Evolutionary conservation across 2,888 invertebrate genomes (phyloP).

Genomic region (Lycocerus yunnanus): DNA sequence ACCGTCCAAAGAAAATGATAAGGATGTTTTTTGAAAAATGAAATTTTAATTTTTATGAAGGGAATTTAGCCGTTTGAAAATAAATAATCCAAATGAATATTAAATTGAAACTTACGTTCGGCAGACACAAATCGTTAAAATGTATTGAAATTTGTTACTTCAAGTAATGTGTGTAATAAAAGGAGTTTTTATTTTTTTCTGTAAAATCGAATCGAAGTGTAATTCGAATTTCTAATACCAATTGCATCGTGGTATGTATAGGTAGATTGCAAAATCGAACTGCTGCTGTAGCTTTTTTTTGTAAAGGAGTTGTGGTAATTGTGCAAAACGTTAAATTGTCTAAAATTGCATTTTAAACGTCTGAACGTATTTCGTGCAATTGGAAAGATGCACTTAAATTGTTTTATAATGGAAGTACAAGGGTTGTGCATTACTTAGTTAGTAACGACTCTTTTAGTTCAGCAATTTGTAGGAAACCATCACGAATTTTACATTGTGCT

Average conservation of each 20-base stretch:
- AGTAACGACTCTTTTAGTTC: not conserved
- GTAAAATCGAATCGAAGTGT: not conserved
- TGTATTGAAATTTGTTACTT: too few relatives aligned
- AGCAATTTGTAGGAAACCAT: not conserved
- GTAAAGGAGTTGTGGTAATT: not conserved
- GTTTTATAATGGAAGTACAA: not conserved
- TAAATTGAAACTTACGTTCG: too few relatives aligned
- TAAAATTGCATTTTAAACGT: not conserved
- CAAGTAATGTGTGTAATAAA: not conserved
- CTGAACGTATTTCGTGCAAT: not conserved
- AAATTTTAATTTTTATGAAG: not conserved
- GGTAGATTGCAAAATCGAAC: too few relatives aligned
- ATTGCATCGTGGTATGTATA: not conserved
- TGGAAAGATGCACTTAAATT: not conserved
- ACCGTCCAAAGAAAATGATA: too few relatives aligned
- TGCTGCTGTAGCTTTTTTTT: not conserved
- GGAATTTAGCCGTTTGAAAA: not conserved
- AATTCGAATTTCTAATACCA: not conserved
- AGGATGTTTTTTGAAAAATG: not conserved
- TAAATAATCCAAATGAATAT: not conserved
- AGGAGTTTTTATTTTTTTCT: not conserved
- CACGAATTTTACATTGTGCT: not conserved
- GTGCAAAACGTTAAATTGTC: not conserved
- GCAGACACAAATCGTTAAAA: too few relatives aligned
- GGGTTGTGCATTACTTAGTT: not conserved